These are phyloP conservation scores for Borostomias antarcticus DNA, from an alignment of 2,797 vertebrate species.

Conservation along the genomic window DNA sequence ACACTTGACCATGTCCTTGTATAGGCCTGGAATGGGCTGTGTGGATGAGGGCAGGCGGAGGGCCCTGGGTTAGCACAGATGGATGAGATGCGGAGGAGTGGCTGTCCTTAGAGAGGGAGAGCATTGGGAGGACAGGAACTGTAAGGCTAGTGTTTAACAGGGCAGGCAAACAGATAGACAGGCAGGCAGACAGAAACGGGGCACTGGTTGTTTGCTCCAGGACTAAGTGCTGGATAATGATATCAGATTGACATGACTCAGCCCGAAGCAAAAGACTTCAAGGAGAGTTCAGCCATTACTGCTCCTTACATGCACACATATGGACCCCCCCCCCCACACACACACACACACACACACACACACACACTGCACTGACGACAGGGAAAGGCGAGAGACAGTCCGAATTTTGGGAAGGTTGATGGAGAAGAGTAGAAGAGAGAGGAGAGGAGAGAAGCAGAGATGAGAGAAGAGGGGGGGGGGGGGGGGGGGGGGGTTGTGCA, in stretches of 20 bases:
- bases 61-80: not conserved
- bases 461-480: conserved; percentile 30
- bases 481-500: conserved; percentile 1
- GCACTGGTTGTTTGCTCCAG: conserved; percentile 77
- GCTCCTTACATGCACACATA: not conserved
- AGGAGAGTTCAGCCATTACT: too few species aligned
- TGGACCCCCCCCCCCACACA: too few species aligned
- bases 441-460: conserved; percentile 28
- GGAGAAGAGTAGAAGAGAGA: too few species aligned
- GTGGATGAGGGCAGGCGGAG: too few species aligned
- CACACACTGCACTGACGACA: too few species aligned
- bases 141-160: not conserved
- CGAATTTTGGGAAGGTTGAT: too few species aligned
- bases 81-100: conserved; percentile 32
- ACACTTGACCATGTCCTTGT: too few species aligned
- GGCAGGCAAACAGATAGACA: conserved; percentile 35
- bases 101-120: conserved; percentile 75
- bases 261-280: too few species aligned
- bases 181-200: conserved; percentile 64
- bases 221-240: conserved; percentile 82
- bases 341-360: not conserved
- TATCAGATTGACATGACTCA: conserved; percentile 77
- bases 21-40: too few species aligned
- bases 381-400: too few species aligned
- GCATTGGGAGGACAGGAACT: not conserved